Conservation (phyloP, 2,113 vertebrate genomes). For the Spea multiplicata region DNA sequence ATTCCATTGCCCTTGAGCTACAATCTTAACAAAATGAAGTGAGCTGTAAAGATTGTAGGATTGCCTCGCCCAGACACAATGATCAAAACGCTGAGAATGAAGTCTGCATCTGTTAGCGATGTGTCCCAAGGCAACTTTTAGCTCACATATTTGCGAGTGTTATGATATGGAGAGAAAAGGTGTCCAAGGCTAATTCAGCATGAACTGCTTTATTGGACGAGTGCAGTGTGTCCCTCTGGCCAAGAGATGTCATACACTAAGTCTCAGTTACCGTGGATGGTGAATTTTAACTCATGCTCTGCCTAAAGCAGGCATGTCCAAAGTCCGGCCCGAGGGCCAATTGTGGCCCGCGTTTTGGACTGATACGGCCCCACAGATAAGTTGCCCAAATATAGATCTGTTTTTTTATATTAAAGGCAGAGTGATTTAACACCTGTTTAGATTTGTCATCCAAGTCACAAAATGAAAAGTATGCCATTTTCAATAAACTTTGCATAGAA, state of each 20-base stretch:
- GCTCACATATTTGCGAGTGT: conserved; percentile 40
- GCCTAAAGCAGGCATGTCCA: too few species aligned
- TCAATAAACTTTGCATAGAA: too few species aligned
- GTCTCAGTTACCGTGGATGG: background rate
- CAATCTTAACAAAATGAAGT: background rate
- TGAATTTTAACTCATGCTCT: background rate
- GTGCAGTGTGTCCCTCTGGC: conserved; percentile 25
- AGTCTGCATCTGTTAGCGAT: conserved; percentile 37
- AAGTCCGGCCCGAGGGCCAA: too few species aligned
- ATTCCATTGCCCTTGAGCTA: conserved; percentile 36
- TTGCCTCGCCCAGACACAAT: background rate
- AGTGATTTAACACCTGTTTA: too few species aligned
- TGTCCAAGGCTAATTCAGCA: conserved; percentile 44
- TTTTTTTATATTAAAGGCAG: too few species aligned
- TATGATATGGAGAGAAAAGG: conserved; percentile 43
- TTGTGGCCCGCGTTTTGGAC: too few species aligned
- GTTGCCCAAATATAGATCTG: too few species aligned
- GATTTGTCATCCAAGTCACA: too few species aligned
- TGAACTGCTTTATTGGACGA: conserved; percentile 34
- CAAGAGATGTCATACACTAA: conserved; percentile 14
- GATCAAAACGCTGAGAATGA: conserved; percentile 33
- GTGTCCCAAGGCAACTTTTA: conserved; percentile 41
- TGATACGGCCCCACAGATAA: too few species aligned
- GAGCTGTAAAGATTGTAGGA: conserved; percentile 44
- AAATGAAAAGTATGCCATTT: too few species aligned